Evolutionary conservation across 2,113 vertebrate species (phyloP), one percentile per base, ranked within the genome.

Genomic region (Thymallus thymallus): DNA sequence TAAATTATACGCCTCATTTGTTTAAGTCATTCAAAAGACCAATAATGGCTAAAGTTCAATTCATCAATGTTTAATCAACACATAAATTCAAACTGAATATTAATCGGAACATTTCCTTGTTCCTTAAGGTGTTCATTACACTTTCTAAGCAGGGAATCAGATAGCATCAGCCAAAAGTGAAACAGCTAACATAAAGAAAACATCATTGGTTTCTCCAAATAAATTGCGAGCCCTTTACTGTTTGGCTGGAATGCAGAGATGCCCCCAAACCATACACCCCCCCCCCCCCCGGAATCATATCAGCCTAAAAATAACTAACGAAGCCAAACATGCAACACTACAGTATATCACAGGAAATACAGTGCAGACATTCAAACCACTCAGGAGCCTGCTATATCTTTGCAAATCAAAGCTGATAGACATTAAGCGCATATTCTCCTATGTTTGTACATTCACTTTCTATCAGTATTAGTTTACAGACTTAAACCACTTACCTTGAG

Each of bases 401-500:
- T 5, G 7, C 58, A 24, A 61, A 22, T 22, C 12, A 7, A 10
- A 58, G 55, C 4, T 5, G 16, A 16, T 29, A 32, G 14, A 62
- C 60, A 22, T 13, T 24, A 62, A 62, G 60, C 26, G 62, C 62
- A 29, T 10, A 30, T 6, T 2, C 22, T 18, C 4, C 23, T 22
- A 5, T 29, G 6, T 5, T 63, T 62, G 7, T 23, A 29, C n/a
- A 14, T 64, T 29, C n/a, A 30, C 60, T 10, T 24, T 10, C 22
- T 24, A 22, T 12, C 60, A 24, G 13, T 64, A 18, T 29, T 30
- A 18, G 14, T 51, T 29, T 29, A 64, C 24, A 18, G 24, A 64
- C 23, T 29, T 64, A 32, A 35, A 81, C 76, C 80, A 86, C 85
- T 89, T 91, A 91, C 91, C 91, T 91, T 88, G 82, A 88, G 75